phyloP scores from a whole-genome alignment of 2,113 vertebrate species.

The Hemichromis elongatus region DNA sequence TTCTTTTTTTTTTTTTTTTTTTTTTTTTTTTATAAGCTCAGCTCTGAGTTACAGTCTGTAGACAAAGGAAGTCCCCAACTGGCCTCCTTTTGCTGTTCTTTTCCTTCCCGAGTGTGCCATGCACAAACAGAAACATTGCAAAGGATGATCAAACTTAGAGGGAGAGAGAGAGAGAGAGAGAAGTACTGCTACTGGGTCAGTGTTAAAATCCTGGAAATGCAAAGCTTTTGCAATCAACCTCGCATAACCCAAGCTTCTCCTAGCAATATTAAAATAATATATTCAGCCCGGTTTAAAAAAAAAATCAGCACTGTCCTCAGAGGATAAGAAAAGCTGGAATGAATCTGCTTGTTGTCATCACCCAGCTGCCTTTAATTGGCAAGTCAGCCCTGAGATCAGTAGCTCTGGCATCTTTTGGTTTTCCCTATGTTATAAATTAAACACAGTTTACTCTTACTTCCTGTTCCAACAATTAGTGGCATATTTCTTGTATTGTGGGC shows the following conservation, averaged over 20 bases:
- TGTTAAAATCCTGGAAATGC: neutral
- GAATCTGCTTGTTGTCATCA: neutral
- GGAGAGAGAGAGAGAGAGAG: neutral
- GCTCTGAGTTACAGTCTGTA: conserved; percentile 45
- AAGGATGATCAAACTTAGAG: neutral
- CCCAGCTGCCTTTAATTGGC: neutral
- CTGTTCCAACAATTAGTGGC: neutral
- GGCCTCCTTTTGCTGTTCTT: conserved; percentile 12
- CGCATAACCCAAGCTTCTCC: neutral
- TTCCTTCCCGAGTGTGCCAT: neutral
- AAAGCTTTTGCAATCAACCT: neutral
- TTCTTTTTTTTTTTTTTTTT: too few relatives aligned
- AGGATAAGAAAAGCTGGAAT: neutral
- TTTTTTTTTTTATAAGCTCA: neutral
- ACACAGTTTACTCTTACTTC: neutral
- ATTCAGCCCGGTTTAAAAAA: neutral
- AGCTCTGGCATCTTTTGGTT: neutral
- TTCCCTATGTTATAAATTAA: neutral
- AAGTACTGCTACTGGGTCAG: neutral
- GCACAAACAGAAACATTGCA: neutral
- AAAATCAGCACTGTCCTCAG: neutral
- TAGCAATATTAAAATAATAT: neutral
- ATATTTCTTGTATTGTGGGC: neutral
- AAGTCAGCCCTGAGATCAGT: neutral
- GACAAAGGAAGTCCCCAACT: conserved; percentile 58